phyloP scores from a whole-genome alignment of 2,113 vertebrate genomes.

The Trinectes maculatus region DNA sequence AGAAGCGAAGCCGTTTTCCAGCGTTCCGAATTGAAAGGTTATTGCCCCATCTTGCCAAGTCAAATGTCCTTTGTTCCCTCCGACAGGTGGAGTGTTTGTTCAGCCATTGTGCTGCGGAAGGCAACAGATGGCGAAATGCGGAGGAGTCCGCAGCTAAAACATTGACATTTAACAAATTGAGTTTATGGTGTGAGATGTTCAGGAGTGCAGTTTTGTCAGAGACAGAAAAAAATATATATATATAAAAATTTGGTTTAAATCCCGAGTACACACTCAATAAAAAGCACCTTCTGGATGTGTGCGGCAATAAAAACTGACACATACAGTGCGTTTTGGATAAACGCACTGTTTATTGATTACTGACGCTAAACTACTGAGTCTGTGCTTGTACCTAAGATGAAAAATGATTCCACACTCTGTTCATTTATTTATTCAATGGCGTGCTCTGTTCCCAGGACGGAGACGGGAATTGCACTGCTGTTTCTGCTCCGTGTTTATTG shows the following conservation, averaged over 20 bases:
- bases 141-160: constrained; percentile 26
- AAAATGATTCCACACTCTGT: constrained; percentile 33
- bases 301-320: constrained; percentile 31
- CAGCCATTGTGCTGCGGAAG: constrained; percentile 10
- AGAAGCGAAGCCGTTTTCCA: constrained; percentile 13
- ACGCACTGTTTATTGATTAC: constrained; percentile 54
- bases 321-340: constrained; percentile 42
- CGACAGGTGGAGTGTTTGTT: constrained; percentile 5
- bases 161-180: constrained; percentile 37
- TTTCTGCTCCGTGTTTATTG: constrained; percentile 58
- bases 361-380: constrained; percentile 41
- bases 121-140: constrained; percentile 27
- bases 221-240: neutral
- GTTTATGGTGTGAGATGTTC: neutral
- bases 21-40: constrained; percentile 41
- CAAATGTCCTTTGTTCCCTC: neutral
- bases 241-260: neutral
- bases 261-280: constrained; percentile 2
- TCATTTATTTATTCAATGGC: constrained; percentile 53
- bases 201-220: neutral
- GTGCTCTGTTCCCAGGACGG: constrained; percentile 18
- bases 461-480: constrained; percentile 36
- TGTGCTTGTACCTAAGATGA: constrained; percentile 45
- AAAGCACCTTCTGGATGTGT: constrained; percentile 21
- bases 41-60: neutral